Percentiles rank a stretch among this genome's conserved stretches.
Conservation (phyloP, 2,797 vertebrate genomes). For the Babyrousa celebensis region DNA sequence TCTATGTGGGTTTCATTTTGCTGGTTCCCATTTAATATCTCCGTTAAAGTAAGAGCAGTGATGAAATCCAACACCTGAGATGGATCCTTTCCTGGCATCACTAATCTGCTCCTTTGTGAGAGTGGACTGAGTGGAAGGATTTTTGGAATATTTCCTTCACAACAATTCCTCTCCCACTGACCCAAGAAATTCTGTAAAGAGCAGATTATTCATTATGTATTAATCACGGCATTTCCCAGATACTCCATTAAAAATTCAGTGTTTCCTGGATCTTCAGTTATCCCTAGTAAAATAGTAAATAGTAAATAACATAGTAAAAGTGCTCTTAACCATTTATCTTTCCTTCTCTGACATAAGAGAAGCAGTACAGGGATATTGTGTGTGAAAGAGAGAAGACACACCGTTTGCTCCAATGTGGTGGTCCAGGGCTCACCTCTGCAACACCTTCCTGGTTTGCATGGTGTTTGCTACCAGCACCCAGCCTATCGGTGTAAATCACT, state of each 20-base stretch:
- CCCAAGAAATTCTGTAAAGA: background rate
- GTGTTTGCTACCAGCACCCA: background rate
- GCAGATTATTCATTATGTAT: background rate
- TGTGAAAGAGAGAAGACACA: background rate
- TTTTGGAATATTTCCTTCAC: background rate
- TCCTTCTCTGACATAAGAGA: background rate
- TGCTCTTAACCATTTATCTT: background rate
- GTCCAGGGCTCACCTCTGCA: background rate
- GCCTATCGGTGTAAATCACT: background rate
- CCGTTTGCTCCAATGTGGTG: background rate
- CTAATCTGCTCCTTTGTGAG: background rate
- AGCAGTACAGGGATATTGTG: background rate
- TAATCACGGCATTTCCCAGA: background rate
- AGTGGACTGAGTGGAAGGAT: background rate
- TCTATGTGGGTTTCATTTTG: background rate
- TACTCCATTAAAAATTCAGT: background rate
- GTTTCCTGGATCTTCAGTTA: background rate
- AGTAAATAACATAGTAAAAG: background rate
- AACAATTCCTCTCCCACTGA: background rate
- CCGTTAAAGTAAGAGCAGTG: background rate
- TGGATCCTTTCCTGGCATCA: background rate
- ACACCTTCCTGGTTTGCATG: background rate
- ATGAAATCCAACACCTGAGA: background rate
- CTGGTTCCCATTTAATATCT: background rate
- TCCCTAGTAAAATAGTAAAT: background rate